Conservation (phyloP, 2,888 invertebrate genomes). For the Hermodice carunculata region DNA sequence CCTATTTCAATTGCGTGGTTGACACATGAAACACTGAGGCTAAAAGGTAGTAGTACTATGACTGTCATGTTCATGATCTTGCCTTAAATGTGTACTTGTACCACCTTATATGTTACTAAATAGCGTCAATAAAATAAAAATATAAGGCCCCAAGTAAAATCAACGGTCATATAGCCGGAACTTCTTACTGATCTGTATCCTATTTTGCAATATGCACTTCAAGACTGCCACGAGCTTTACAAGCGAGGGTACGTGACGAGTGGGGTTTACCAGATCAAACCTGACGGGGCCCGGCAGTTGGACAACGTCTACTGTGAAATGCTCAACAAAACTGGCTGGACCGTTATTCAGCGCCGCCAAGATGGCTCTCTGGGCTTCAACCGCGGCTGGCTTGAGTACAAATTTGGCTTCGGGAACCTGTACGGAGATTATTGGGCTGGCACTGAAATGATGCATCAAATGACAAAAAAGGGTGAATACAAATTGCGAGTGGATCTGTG, state of each 20-base stretch:
- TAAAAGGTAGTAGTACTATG: too few relatives aligned
- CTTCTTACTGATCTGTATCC: too few relatives aligned
- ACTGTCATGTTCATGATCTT: too few relatives aligned
- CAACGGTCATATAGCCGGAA: too few relatives aligned
- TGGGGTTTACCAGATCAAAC: slow-evolving; percentile 60
- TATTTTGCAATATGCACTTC: too few relatives aligned
- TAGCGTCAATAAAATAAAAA: too few relatives aligned
- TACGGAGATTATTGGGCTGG: slow-evolving; percentile 67
- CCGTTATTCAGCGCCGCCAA: slow-evolving; percentile 55
- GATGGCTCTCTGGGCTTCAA: slow-evolving; percentile 60
- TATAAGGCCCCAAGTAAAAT: too few relatives aligned
- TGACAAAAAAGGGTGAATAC: slow-evolving; percentile 49
- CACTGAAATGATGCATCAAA: slow-evolving; percentile 54
- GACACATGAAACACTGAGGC: too few relatives aligned
- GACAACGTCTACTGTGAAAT: slow-evolving; percentile 64
- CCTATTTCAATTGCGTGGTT: too few relatives aligned
- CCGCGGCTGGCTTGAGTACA: slow-evolving; percentile 64
- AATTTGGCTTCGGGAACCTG: slow-evolving; percentile 65
- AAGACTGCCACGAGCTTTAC: slow-evolving; percentile 65
- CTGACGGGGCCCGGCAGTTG: slow-evolving; percentile 39
- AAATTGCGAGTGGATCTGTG: slow-evolving; percentile 64
- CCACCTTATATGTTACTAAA: too few relatives aligned
- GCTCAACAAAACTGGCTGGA: slow-evolving; percentile 60
- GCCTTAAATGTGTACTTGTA: too few relatives aligned
- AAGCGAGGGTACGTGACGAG: slow-evolving; percentile 50